These are phyloP conservation scores for Meloidogyne exigua DNA, from an alignment of 1,140 invertebrate species.

Conservation along the genomic window DNA sequence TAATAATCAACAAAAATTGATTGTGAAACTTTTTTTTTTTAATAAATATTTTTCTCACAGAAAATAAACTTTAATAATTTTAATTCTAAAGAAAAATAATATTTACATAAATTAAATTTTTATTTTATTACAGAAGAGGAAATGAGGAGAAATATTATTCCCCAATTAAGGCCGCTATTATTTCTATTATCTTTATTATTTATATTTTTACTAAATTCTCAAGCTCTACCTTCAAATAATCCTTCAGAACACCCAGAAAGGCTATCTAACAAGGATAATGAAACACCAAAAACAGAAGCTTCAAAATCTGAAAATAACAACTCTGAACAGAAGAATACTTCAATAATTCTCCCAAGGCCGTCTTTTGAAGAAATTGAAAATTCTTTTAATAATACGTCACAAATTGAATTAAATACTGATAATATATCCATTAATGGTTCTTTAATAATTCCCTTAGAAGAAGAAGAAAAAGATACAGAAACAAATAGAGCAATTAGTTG, in stretches of 20 bases:
- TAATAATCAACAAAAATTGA: slow-evolving; percentile 2
- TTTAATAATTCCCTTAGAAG: not conserved
- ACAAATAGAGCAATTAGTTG: not conserved
- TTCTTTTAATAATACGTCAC: not conserved
- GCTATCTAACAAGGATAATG: not conserved
- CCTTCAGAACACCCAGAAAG: not conserved
- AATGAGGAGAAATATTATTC: not conserved
- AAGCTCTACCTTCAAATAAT: not conserved
- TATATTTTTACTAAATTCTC: not conserved
- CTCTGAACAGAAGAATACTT: not conserved
- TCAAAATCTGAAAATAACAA: not conserved
- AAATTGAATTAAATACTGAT: not conserved
- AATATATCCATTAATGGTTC: not conserved
- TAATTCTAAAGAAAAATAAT: not conserved
- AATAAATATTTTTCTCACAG: not conserved
- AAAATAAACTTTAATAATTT: slow-evolving; percentile 2
- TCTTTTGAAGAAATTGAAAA: not conserved
- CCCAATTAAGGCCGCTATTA: not conserved
- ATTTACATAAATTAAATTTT: not conserved
- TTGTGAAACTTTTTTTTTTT: not conserved
- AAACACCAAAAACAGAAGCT: not conserved
- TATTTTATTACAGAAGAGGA: not conserved
- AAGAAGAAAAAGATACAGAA: not conserved
- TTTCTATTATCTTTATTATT: not conserved
- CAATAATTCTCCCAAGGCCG: not conserved